Evolutionary conservation across 2,797 vertebrate species (phyloP).

Genomic region (Pygocentrus nattereri): DNA sequence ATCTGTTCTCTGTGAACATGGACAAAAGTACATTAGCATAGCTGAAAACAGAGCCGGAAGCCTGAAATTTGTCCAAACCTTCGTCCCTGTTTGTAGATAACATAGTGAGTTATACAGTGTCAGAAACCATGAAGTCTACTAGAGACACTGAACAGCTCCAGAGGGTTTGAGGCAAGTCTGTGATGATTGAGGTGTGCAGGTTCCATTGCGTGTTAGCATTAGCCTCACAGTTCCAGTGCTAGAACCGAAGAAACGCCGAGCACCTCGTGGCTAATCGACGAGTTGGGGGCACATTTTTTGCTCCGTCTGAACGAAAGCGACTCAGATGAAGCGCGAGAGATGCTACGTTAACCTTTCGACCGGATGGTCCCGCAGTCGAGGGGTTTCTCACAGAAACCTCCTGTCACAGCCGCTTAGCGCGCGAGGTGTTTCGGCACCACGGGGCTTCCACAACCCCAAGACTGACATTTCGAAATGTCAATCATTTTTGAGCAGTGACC

Average conservation of each 20-base stretch:
- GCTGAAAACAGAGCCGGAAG: too few species aligned
- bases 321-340: not conserved
- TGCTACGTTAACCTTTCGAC: not conserved
- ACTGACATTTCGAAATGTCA: conserved; percentile 15
- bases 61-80: too few species aligned
- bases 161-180: too few species aligned
- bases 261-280: too few species aligned
- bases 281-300: not conserved
- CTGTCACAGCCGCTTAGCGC: not conserved
- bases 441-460: not conserved
- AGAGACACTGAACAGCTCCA: too few species aligned
- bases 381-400: not conserved
- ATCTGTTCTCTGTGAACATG: too few species aligned
- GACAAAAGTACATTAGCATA: too few species aligned
- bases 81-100: too few species aligned
- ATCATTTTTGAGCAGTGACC: conserved; percentile 5
- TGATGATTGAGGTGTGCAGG: not conserved
- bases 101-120: too few species aligned
- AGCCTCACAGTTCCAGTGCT: not conserved
- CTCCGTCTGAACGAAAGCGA: not conserved
- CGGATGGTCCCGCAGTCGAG: not conserved
- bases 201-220: not conserved
- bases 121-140: too few species aligned
- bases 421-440: not conserved
- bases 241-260: too few species aligned